These are phyloP conservation scores for Cnemophilus loriae DNA, from an alignment of 2,113 vertebrate species.

Conservation along the genomic window DNA sequence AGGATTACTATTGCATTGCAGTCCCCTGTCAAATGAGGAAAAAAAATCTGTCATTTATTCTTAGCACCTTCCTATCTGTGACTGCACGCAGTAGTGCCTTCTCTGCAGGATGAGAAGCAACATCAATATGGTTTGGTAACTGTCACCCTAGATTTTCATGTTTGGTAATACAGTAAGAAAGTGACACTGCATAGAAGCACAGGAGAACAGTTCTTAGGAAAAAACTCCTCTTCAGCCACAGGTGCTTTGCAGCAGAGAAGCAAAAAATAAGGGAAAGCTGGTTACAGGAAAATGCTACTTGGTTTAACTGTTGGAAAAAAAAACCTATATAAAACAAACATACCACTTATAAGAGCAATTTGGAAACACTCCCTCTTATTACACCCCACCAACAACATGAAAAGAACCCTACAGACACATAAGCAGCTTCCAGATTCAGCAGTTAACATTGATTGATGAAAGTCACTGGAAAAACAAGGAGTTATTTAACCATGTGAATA, in stretches of 20 bases:
- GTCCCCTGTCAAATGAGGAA: conserved; percentile 17
- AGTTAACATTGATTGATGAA: conserved; percentile 18
- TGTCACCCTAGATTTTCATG: background rate
- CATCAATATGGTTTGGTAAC: background rate
- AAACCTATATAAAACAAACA: background rate
- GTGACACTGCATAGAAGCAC: conserved; percentile 41
- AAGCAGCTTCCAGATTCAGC: conserved; percentile 37
- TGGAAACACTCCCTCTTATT: background rate
- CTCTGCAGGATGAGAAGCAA: conserved; percentile 37
- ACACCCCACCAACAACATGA: conserved; percentile 18
- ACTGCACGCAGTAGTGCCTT: background rate
- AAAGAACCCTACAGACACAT: conserved; percentile 33
- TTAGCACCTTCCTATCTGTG: conserved; percentile 26
- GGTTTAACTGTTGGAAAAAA: conserved; percentile 1
- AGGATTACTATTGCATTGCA: conserved; percentile 29
- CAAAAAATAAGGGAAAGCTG: conserved; percentile 41
- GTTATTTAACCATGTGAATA: conserved; percentile 45
- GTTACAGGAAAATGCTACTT: conserved; percentile 30
- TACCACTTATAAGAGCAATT: conserved; percentile 16
- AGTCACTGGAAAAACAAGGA: conserved; percentile 51
- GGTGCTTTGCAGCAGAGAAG: conserved; percentile 41
- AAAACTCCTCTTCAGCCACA: conserved; percentile 54
- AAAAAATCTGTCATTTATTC: background rate
- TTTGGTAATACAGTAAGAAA: conserved; percentile 10
- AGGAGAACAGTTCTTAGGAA: conserved; percentile 33